Evolutionary conservation across 2,113 vertebrate species (phyloP).

Genomic region (Coptodon rendalli): DNA sequence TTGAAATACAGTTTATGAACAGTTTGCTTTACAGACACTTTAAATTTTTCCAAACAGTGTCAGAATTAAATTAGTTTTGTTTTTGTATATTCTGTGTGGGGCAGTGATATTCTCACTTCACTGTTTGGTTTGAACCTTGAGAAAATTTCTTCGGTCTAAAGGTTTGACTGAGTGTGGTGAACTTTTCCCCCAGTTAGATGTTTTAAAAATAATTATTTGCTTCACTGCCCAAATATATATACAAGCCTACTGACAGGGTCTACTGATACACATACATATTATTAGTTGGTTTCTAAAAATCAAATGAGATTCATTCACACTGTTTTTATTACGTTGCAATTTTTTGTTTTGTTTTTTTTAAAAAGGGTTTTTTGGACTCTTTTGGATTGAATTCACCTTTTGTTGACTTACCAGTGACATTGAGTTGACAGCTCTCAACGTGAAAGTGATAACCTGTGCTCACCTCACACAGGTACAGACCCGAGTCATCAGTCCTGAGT

Average conservation of each 20-base stretch:
- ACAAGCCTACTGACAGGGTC: background rate
- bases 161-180: background rate
- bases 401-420: background rate
- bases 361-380: background rate
- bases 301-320: background rate
- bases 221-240: background rate
- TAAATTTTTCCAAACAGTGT: background rate
- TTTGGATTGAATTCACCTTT: background rate
- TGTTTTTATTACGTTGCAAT: accelerated
- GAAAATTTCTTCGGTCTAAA: accelerated
- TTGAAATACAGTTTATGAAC: background rate
- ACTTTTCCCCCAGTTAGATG: background rate
- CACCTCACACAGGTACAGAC: background rate
- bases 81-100: background rate
- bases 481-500: background rate
- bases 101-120: background rate
- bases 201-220: background rate
- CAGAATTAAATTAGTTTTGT: background rate
- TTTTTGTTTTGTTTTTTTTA: background rate
- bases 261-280: background rate
- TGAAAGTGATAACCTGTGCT: background rate
- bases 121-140: background rate
- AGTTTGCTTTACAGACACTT: background rate
- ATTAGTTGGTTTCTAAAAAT: background rate
- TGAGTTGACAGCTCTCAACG: background rate